These are phyloP conservation scores for Macrotrachela quadricornifera DNA, from an alignment of 1,140 invertebrate genomes.

Conservation along the genomic window DNA sequence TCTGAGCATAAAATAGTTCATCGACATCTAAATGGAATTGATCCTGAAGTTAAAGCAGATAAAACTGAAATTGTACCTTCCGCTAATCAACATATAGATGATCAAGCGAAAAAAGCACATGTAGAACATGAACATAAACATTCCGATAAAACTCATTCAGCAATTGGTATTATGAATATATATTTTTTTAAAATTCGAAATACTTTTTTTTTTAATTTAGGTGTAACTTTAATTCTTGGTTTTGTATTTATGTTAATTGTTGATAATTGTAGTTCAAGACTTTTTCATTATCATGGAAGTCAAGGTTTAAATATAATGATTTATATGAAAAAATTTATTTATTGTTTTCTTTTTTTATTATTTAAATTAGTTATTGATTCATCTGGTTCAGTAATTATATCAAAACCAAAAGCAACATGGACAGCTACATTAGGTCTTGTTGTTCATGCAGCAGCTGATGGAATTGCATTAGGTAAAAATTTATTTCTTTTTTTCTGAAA, in stretches of 20 bases:
- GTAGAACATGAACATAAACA: no score
- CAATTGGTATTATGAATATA: no score
- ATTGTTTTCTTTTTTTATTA: not conserved
- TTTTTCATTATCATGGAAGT: not conserved
- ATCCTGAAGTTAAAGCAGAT: no score
- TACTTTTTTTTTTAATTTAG: conserved; percentile 25
- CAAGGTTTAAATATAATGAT: not conserved
- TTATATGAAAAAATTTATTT: not conserved
- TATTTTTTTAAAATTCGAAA: no score
- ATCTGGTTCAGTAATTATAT: not conserved
- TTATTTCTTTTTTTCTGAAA: no score
- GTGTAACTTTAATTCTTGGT: conserved; percentile 51
- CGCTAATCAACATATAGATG: no score
- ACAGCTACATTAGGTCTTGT: conserved; percentile 67
- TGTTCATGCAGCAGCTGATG: conserved; percentile 48
- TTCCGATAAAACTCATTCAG: no score
- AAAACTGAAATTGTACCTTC: no score
- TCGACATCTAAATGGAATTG: no score
- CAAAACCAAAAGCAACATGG: not conserved
- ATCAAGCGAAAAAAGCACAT: no score
- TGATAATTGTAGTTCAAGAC: conserved; percentile 46
- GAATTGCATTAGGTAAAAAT: conserved; percentile 52
- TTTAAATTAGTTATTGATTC: not conserved
- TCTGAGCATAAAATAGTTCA: no score
- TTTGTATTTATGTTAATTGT: conserved; percentile 95